phyloP scores from a whole-genome alignment of 1,140 invertebrate genomes.

The Fragariocoptes setiger region DNA sequence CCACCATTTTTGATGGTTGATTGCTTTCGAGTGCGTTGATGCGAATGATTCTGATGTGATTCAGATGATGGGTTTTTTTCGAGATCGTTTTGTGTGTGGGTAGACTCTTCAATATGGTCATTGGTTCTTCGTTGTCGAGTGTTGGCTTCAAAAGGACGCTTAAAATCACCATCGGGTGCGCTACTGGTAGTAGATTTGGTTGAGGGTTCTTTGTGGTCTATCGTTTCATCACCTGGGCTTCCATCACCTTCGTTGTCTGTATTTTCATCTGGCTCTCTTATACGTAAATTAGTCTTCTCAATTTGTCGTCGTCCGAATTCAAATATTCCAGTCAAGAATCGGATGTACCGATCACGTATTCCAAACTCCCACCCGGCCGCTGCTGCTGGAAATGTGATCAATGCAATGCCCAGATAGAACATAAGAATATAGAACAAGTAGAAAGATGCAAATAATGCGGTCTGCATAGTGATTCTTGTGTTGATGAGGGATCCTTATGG shows the following conservation, averaged over 20 bases:
- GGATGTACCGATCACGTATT: background rate
- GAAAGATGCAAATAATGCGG: too few relatives aligned
- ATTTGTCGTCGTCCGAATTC: background rate
- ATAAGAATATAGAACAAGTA: too few relatives aligned
- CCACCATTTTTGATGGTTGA: background rate
- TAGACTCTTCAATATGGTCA: background rate
- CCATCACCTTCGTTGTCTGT: background rate
- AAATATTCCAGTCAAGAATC: background rate
- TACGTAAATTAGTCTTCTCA: background rate
- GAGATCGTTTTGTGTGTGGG: background rate
- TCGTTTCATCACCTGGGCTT: too few relatives aligned
- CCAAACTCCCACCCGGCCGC: background rate
- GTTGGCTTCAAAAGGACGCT: background rate
- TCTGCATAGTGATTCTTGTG: too few relatives aligned
- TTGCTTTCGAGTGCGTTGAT: background rate
- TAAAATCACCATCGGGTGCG: background rate
- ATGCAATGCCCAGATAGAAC: too few relatives aligned
- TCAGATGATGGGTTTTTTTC: background rate
- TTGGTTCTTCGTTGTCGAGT: background rate
- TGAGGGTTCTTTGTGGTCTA: background rate
- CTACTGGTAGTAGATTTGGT: background rate
- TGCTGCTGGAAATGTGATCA: background rate
- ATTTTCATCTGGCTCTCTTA: background rate
- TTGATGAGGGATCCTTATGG: too few relatives aligned
- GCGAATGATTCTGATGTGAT: background rate